Base-by-base conservation (phyloP, 2,113 vertebrate genomes). In the Eolophus roseicapilla region DNA sequence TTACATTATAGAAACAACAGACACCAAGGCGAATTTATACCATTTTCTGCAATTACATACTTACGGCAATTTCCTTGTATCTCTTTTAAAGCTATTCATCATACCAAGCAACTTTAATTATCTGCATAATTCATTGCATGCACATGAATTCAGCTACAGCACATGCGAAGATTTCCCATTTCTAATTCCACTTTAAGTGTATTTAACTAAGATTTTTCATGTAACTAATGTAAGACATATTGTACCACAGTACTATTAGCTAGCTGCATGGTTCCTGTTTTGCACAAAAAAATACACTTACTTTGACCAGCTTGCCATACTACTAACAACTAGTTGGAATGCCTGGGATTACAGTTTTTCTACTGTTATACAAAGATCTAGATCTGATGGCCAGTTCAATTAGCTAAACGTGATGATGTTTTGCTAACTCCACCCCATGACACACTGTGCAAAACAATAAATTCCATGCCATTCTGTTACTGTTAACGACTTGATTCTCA, bases 61-160 rank as follows among this genome's bases (percentile, higher is more conserved):
- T 89, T 86, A 77, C 1, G 0, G 86, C 67, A 95, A 93, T 92
- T 92, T 93, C 70, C 86, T 89, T 95, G 78, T 21, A 63, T 75
- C 83, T 90, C 75, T 43, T 80, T 88, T 88, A 83, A 96, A 96
- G 81, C 68, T 44, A 82, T 68, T 88, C 92, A 90, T 91, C 82
- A 79, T 86, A 83, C 70, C 75, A 89, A 95, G 60, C 43, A 81
- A 85, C 94, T 97, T 97, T 94, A 97, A 97, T 95, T 96, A 96
- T 94, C 92, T 91, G 86, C 63, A 82, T 93, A 94, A 76, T 89
- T 90, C 62, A 53, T 29, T 87, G 88, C 85, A 60, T 4, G 19
- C 44, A 65, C 77, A 94, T 39, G 49, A 94, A 91, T 80, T 94
- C 50, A 79, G 78, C 89, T 86, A 64, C 78, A 96, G 88, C 50